These are phyloP conservation scores for Karalla daura DNA, from an alignment of 2,797 vertebrate genomes.

Conservation along the genomic window DNA sequence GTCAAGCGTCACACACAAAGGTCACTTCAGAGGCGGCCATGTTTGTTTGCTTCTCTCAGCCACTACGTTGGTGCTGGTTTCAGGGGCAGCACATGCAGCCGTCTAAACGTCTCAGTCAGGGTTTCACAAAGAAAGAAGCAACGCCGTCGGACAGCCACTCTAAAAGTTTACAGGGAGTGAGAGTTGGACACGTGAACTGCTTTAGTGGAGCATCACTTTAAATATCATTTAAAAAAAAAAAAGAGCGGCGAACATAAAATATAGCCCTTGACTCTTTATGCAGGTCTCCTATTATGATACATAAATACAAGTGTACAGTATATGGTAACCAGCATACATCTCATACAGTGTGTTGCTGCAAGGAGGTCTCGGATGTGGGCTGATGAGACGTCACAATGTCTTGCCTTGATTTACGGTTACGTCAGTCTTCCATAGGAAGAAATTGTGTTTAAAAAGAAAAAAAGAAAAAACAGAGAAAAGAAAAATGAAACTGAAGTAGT, in stretches of 20 bases:
- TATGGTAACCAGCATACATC: slow-evolving; percentile 21
- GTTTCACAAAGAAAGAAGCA: background rate
- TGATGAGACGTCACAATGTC: slow-evolving; percentile 44
- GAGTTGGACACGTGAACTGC: slow-evolving; percentile 6
- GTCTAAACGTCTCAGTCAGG: background rate
- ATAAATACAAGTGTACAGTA: slow-evolving; percentile 20
- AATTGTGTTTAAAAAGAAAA: slow-evolving; percentile 34
- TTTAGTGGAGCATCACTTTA: slow-evolving; percentile 21
- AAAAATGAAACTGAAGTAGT: slow-evolving; percentile 5
- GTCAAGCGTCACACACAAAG: slow-evolving; percentile 1
- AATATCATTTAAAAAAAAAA: slow-evolving; percentile 24
- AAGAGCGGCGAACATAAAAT: slow-evolving; percentile 39
- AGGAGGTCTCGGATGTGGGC: slow-evolving; percentile 23
- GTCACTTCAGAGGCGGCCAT: slow-evolving; percentile 6
- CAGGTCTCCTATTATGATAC: slow-evolving; percentile 34
- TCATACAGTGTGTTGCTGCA: slow-evolving; percentile 4
- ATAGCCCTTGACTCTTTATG: slow-evolving; percentile 64
- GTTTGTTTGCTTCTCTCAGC: background rate
- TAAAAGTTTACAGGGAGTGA: background rate
- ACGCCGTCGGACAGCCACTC: background rate
- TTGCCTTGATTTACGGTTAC: slow-evolving; percentile 42
- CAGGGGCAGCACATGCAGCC: background rate
- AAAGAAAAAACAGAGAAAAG: slow-evolving; percentile 1
- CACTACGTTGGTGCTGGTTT: background rate
- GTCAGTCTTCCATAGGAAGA: slow-evolving; percentile 85